phyloP scores from a whole-genome alignment of 2,113 vertebrate species.

The Pelobates fuscus region DNA sequence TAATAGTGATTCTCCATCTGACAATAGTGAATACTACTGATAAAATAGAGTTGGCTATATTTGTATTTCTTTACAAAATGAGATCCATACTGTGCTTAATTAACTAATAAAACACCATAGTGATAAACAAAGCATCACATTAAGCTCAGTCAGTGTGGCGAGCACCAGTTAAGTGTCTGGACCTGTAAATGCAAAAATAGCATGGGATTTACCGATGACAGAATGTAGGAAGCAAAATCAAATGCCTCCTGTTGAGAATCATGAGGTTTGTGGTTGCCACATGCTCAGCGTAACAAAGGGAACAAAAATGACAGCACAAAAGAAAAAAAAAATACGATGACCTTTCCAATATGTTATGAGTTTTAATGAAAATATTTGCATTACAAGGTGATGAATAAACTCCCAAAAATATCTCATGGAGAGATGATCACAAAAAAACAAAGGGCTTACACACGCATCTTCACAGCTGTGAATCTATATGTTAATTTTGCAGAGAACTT shows the following conservation, averaged over 20 bases:
- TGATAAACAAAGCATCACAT: conserved; percentile 74
- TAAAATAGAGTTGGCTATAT: conserved; percentile 70
- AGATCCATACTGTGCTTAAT: conserved; percentile 85
- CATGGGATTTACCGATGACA: conserved; percentile 83
- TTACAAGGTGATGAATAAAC: conserved; percentile 50
- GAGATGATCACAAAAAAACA: neutral
- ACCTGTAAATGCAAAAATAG: conserved; percentile 75
- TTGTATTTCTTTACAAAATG: conserved; percentile 80
- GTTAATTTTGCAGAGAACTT: too few relatives aligned
- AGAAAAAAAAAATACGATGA: conserved; percentile 76
- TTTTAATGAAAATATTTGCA: conserved; percentile 79
- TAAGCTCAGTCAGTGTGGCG: conserved; percentile 78
- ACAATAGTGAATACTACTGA: conserved; percentile 67
- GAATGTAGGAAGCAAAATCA: conserved; percentile 83
- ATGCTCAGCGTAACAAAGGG: conserved; percentile 86
- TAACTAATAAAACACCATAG: conserved; percentile 79
- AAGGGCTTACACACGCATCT: too few relatives aligned
- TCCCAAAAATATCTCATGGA: too few relatives aligned
- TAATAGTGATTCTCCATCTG: conserved; percentile 66
- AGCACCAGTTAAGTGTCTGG: conserved; percentile 77
- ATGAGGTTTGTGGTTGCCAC: conserved; percentile 90
- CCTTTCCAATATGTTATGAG: conserved; percentile 92
- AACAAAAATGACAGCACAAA: conserved; percentile 85
- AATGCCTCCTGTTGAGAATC: conserved; percentile 85
- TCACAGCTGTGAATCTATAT: too few relatives aligned